Evolutionary conservation across 1,140 invertebrate species (phyloP).

Genomic region (Ips nitidus): DNA sequence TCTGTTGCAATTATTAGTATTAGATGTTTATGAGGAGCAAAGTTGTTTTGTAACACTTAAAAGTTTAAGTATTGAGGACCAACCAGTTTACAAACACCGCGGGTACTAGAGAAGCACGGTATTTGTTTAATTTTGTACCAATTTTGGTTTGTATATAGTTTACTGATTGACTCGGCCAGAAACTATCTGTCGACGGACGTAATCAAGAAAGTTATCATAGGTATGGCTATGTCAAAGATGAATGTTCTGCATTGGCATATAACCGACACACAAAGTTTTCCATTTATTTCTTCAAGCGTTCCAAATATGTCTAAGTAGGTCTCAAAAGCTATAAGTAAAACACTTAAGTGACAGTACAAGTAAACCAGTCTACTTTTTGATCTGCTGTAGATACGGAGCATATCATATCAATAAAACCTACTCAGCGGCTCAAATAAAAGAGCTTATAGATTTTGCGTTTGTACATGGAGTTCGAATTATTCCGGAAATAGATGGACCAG

Average conservation of each 20-base stretch:
- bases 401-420: constrained; percentile 71
- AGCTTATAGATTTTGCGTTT: constrained; percentile 70
- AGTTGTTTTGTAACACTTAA: constrained; percentile 54
- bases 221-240: constrained; percentile 79
- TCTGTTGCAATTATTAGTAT: constrained; percentile 66
- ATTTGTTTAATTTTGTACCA: neutral
- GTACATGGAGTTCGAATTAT: constrained; percentile 74
- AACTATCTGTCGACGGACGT: constrained; percentile 69
- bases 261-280: constrained; percentile 84
- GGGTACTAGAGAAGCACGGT: constrained; percentile 50
- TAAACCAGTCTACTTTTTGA: too few species aligned
- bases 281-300: constrained; percentile 69
- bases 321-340: too few species aligned
- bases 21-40: constrained; percentile 38
- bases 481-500: constrained; percentile 82
- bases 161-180: constrained; percentile 74
- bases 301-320: constrained; percentile 67
- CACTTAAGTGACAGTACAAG: too few species aligned
- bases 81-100: constrained; percentile 68
- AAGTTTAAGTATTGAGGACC: constrained; percentile 62
- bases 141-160: constrained; percentile 8
- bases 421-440: constrained; percentile 65
- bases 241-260: constrained; percentile 88
- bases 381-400: constrained; percentile 61
- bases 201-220: constrained; percentile 72